A percentile compares a stretch with the other conserved stretches of the same genome.
Conservation (phyloP, 2,113 vertebrate genomes). For the Pedetes capensis region DNA sequence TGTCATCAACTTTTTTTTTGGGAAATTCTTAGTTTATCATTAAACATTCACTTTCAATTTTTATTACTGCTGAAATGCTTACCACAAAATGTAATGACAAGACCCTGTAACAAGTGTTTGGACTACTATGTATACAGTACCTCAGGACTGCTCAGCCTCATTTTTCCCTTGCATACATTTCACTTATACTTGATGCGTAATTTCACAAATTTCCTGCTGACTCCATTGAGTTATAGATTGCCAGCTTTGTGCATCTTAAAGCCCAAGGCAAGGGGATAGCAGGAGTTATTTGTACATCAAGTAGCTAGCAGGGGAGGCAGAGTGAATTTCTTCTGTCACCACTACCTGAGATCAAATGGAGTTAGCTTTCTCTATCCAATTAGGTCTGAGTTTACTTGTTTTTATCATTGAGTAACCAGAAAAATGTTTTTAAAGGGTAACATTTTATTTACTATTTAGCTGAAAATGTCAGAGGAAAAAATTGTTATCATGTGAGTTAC, state of each 20-base stretch:
- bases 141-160: not conserved
- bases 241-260: not conserved
- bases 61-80: not conserved
- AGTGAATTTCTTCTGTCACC: not conserved
- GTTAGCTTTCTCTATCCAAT: not conserved
- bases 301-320: not conserved
- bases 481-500: not conserved
- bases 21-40: not conserved
- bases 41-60: not conserved
- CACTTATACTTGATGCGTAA: not conserved
- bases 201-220: not conserved
- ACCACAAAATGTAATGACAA: not conserved
- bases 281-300: not conserved
- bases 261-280: not conserved
- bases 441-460: not conserved
- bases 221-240: not conserved
- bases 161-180: not conserved
- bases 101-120: not conserved
- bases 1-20: not conserved
- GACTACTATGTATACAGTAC: not conserved
- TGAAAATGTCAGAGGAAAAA: not conserved
- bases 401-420: not conserved
- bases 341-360: not conserved
- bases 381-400: not conserved
- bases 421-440: not conserved